Conservation (phyloP, 2,797 vertebrate species). For the Peromyscus nudipes region DNA sequence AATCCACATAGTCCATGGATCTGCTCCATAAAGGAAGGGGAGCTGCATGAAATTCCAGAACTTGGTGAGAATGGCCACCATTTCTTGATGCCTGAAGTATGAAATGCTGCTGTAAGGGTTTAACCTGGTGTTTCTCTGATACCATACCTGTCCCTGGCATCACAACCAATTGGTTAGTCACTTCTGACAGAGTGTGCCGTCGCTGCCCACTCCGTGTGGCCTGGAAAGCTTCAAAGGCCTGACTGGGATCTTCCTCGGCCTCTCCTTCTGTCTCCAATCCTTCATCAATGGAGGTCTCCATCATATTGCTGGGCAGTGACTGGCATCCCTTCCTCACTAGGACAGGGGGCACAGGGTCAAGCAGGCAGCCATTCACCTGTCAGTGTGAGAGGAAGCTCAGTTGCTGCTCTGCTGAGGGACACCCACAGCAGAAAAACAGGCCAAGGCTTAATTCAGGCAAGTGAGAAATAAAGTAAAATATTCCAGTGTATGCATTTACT, state of each 20-base stretch:
- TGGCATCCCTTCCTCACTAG: constrained; percentile 95
- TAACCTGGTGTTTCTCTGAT: accelerated
- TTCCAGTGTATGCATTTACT: not conserved
- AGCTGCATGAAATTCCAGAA: not conserved
- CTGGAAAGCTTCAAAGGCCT: constrained; percentile 94
- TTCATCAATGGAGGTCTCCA: constrained; percentile 99
- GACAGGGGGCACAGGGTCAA: constrained; percentile 94
- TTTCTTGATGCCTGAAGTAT: not conserved
- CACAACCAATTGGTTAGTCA: constrained; percentile 94
- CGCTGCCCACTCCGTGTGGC: constrained; percentile 94
- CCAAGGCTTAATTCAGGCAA: not conserved
- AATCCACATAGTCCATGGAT: not conserved
- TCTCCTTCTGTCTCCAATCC: constrained; percentile 97
- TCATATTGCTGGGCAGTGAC: constrained; percentile 97
- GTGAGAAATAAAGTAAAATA: constrained; percentile 31
- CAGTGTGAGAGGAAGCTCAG: constrained; percentile 1
- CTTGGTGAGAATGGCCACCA: not conserved
- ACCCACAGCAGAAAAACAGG: not conserved
- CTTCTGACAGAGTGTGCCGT: constrained; percentile 97
- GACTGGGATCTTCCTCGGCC: constrained; percentile 93
- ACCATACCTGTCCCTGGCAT: constrained; percentile 91
- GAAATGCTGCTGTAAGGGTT: not conserved
- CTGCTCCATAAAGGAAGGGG: not conserved
- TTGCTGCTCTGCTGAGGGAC: not conserved
- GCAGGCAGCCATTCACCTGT: constrained; percentile 97